Conservation (phyloP, 2,797 vertebrate species). For the Melanotaenia nigrans region DNA sequence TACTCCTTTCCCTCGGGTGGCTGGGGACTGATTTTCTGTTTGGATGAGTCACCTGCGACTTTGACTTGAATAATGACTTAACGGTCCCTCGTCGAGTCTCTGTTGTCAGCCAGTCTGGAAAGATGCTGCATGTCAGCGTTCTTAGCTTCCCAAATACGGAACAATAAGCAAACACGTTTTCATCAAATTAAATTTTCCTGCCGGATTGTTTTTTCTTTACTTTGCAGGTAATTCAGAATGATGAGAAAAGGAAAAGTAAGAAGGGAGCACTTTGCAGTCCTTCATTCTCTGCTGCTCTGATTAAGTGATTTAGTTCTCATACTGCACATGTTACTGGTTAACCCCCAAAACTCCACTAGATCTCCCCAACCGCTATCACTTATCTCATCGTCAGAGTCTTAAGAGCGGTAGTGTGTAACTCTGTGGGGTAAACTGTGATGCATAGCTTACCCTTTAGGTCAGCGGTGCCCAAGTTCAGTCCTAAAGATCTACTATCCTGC, state of each 20-base stretch:
- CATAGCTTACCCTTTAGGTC: too few relatives aligned
- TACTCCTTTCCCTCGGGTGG: conserved; percentile 14
- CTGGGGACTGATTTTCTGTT: conserved; percentile 27
- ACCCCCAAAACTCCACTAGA: too few relatives aligned
- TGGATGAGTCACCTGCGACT: conserved; percentile 67
- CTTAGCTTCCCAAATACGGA: conserved; percentile 13
- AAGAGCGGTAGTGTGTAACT: too few relatives aligned
- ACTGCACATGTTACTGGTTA: too few relatives aligned
- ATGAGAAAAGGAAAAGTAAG: conserved; percentile 9
- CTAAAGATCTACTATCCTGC: too few relatives aligned
- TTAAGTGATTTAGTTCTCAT: conserved; percentile 35
- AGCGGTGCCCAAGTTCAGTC: too few relatives aligned
- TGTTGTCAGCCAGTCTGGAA: conserved; percentile 19
- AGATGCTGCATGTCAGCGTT: conserved; percentile 48
- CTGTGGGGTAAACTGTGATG: too few relatives aligned
- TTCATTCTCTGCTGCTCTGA: conserved; percentile 15
- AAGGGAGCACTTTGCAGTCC: conserved; percentile 8
- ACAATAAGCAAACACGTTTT: too few relatives aligned
- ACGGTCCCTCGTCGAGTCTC: too few relatives aligned
- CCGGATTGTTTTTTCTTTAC: conserved; percentile 25
- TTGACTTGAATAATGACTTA: conserved; percentile 57
- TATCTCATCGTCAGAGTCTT: too few relatives aligned
- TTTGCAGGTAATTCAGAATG: conserved; percentile 30
- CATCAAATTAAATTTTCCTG: conserved; percentile 12
- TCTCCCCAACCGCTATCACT: too few relatives aligned